phyloP scores from a whole-genome alignment of 1,140 invertebrate species.

The Aphaenogaster rudis region DNA sequence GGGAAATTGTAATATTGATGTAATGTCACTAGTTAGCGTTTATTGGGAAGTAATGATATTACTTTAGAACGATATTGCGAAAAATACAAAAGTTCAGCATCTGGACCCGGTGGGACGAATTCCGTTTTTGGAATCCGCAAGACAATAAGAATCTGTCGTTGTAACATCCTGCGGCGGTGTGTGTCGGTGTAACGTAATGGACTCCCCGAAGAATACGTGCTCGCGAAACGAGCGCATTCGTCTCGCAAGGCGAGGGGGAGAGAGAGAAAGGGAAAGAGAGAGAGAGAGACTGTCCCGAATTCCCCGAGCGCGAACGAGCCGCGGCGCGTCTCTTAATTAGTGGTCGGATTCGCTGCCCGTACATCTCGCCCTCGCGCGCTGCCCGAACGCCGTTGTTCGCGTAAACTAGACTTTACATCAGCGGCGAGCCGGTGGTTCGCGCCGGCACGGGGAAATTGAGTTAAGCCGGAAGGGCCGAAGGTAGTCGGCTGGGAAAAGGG shows the following conservation, averaged over 20 bases:
- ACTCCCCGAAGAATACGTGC: constrained; percentile 52
- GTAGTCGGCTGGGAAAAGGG: background rate
- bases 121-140: background rate
- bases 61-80: background rate
- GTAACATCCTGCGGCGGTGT: constrained; percentile 9
- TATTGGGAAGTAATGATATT: background rate
- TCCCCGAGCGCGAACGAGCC: constrained; percentile 54
- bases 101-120: no score
- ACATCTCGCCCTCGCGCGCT: constrained; percentile 23
- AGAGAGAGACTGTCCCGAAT: constrained; percentile 21
- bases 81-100: background rate
- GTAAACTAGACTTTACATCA: constrained; percentile 62
- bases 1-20: no score
- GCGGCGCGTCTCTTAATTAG: constrained; percentile 56
- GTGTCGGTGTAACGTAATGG: constrained; percentile 34
- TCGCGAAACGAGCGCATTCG: constrained; percentile 57
- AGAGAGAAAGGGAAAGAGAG: background rate
- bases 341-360: constrained; percentile 48
- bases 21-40: no score
- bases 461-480: constrained; percentile 32
- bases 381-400: constrained; percentile 42
- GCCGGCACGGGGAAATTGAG: constrained; percentile 48
- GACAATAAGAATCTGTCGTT: constrained; percentile 40
- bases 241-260: constrained; percentile 25
- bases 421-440: constrained; percentile 42